These are phyloP conservation scores for Nycticryphes semicollaris DNA, from an alignment of 2,113 vertebrate species.

Conservation along the genomic window DNA sequence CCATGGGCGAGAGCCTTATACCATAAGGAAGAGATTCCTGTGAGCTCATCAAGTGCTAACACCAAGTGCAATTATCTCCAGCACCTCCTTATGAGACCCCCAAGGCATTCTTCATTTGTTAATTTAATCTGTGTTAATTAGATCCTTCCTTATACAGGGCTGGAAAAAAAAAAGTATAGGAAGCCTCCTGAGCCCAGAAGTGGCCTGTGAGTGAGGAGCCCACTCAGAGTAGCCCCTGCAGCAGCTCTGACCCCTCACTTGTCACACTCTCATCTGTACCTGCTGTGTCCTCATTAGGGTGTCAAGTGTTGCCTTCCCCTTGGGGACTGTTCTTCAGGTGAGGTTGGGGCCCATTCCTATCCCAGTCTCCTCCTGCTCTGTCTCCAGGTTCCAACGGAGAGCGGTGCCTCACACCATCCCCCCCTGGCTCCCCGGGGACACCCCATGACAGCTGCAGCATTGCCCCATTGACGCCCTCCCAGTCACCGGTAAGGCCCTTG, in stretches of 20 bases:
- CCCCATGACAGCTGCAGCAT: constrained; percentile 86
- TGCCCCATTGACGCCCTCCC: constrained; percentile 87
- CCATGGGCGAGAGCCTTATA: not conserved
- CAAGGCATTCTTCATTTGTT: not conserved
- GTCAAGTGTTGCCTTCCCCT: rapidly evolving
- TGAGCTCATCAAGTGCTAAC: not conserved
- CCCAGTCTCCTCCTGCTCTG: not conserved
- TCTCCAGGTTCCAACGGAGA: constrained; percentile 71
- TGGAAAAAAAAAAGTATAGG: rapidly evolving
- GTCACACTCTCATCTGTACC: rapidly evolving
- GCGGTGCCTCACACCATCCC: constrained; percentile 77
- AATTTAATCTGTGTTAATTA: not conserved
- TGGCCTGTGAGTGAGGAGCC: rapidly evolving
- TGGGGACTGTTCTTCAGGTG: not conserved
- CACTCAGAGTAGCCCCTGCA: not conserved
- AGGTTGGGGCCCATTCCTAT: rapidly evolving
- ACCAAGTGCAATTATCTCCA: not conserved
- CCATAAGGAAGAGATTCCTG: not conserved
- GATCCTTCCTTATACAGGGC: not conserved
- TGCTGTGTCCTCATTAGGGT: rapidly evolving
- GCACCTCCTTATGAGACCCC: not conserved
- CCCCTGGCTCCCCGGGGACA: constrained; percentile 73
- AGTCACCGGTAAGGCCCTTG: constrained; percentile 81
- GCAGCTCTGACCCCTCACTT: not conserved
- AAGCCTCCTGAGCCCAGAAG: not conserved